Evolutionary conservation across 2,888 invertebrate genomes (phyloP).

Genomic region (Yponomeuta evonymella): DNA sequence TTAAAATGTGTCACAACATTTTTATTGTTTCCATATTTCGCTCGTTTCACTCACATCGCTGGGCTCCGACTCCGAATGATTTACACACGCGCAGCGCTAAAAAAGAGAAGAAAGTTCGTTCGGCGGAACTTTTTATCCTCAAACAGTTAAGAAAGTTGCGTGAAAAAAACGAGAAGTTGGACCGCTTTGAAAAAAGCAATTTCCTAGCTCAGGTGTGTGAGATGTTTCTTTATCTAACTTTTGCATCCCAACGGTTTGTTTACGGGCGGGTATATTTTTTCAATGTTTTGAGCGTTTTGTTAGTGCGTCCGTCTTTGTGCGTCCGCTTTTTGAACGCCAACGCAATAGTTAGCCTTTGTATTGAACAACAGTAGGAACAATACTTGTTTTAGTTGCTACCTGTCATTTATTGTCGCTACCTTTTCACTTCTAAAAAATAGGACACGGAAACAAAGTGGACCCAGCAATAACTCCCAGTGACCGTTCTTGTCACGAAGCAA

Average conservation of each 20-base stretch:
- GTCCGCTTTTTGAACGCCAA: slow-evolving; percentile 39
- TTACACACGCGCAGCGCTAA: slow-evolving; percentile 50
- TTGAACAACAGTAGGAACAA: slow-evolving; percentile 43
- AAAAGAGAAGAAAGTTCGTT: slow-evolving; percentile 59
- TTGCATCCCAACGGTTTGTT: slow-evolving; percentile 74
- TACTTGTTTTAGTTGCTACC: slow-evolving; percentile 40
- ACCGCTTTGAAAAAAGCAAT: slow-evolving; percentile 76
- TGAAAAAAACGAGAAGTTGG: slow-evolving; percentile 72
- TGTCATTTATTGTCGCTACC: slow-evolving; percentile 9
- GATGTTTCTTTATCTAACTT: slow-evolving; percentile 75
- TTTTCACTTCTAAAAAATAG: slow-evolving; percentile 7
- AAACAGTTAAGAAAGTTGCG: slow-evolving; percentile 61
- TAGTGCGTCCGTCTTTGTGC: slow-evolving; percentile 47
- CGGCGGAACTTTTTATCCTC: slow-evolving; percentile 70
- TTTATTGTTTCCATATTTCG: slow-evolving; percentile 61
- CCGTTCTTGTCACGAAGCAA: neutral
- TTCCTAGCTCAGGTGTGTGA: slow-evolving; percentile 76
- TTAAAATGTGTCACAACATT: slow-evolving; percentile 60
- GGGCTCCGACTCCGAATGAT: slow-evolving; percentile 48
- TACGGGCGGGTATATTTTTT: slow-evolving; percentile 72
- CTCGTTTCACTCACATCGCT: slow-evolving; percentile 47
- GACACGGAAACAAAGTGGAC: neutral
- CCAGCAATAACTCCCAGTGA: neutral
- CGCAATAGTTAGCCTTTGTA: slow-evolving; percentile 5
- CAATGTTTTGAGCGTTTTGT: slow-evolving; percentile 73